Evolutionary conservation across 2,888 invertebrate genomes (phyloP).

Genomic region (Drosophila koepferae): DNA sequence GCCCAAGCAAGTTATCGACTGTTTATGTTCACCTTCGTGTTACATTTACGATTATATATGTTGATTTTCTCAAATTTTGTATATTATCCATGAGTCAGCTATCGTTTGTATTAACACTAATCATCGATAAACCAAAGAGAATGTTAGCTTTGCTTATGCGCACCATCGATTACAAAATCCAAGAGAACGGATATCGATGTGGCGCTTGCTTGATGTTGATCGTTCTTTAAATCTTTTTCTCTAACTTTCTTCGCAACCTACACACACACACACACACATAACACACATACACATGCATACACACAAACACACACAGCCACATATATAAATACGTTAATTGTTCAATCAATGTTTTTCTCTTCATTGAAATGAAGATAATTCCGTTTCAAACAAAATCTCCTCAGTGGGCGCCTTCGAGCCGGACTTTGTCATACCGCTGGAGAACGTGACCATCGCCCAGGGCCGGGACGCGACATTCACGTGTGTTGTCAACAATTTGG

Average conservation of each 20-base stretch:
- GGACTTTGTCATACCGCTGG: constrained; percentile 90
- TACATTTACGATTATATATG: too few relatives aligned
- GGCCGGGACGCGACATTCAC: constrained; percentile 92
- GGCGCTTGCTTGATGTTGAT: constrained; percentile 18
- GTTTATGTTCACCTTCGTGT: too few relatives aligned
- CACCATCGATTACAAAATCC: constrained; percentile 7
- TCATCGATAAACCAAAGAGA: not conserved
- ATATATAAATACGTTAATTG: constrained; percentile 61
- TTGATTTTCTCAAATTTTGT: not conserved
- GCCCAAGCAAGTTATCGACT: not conserved
- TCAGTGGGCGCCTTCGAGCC: constrained; percentile 90
- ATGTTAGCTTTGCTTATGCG: constrained; percentile 4
- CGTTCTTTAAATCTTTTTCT: not conserved
- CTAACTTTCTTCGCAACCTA: not conserved
- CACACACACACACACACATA: not conserved
- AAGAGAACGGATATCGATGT: constrained; percentile 8
- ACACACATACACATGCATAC: not conserved
- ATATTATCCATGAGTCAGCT: not conserved
- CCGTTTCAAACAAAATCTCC: constrained; percentile 83
- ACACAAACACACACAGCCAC: not conserved
- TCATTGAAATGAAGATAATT: constrained; percentile 82
- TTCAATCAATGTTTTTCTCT: constrained; percentile 72
- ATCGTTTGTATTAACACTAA: not conserved
- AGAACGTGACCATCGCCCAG: constrained; percentile 91
- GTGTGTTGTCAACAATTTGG: constrained; percentile 92